These are phyloP conservation scores for Psophia crepitans DNA, from an alignment of 2,113 vertebrate species.

Conservation along the genomic window DNA sequence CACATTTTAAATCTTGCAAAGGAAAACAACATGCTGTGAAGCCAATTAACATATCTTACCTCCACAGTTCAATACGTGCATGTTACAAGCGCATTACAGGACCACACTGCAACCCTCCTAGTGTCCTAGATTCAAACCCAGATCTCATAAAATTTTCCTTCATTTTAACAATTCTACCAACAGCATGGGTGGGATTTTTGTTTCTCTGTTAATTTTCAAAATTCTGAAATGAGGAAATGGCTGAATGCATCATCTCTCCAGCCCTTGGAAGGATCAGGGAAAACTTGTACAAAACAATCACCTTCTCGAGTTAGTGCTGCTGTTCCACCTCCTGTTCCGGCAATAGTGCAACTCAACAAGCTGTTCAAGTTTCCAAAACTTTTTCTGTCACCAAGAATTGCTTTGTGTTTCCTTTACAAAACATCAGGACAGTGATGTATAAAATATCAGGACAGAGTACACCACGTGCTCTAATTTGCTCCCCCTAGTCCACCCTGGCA, in stretches of 20 bases:
- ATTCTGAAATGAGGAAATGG: not conserved
- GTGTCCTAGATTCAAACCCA: not conserved
- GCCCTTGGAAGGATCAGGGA: not conserved
- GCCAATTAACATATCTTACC: constrained; percentile 54
- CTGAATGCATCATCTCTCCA: not conserved
- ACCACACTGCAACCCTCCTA: not conserved
- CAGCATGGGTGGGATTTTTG: not conserved
- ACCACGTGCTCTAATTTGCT: not conserved
- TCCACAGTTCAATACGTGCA: not conserved
- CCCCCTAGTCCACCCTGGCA: not conserved
- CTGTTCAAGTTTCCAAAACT: not conserved
- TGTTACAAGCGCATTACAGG: not conserved
- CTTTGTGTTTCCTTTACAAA: not conserved
- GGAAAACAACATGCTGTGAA: constrained; percentile 8
- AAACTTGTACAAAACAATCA: not conserved
- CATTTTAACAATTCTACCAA: not conserved
- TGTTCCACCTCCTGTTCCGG: not conserved
- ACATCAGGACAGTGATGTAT: not conserved
- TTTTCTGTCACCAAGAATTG: not conserved
- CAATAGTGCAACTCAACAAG: not conserved
- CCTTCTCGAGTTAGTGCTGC: not conserved
- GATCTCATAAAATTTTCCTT: not conserved
- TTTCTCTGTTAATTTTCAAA: not conserved
- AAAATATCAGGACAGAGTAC: not conserved
- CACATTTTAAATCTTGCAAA: constrained; percentile 51